Base-by-base conservation (phyloP, 2,113 vertebrate genomes). In the Heterotilapia buettikoferi region DNA sequence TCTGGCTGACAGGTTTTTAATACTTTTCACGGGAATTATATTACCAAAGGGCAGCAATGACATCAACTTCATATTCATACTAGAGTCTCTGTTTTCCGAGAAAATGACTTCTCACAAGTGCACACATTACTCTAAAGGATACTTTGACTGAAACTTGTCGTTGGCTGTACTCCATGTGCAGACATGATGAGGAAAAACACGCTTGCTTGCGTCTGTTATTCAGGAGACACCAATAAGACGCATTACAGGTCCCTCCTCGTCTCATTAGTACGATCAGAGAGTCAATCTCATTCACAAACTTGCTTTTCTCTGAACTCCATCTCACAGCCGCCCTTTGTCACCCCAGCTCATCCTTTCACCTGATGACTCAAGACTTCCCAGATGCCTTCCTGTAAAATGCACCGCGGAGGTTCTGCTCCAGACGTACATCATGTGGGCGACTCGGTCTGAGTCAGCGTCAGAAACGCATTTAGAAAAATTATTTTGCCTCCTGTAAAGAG, bases 331-430 rank as follows among this genome's bases (percentile, higher is more conserved):
- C 2, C n/a, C 79, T 59, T 13, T 29, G 13, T 19, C 45, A 16
- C 16, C 12, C 9, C 29, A 8, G 54, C 82, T 9, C 84, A 18
- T 84, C 78, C 26, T 79, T 90, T 56, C 14, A 53, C 71, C 31
- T 3, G 19, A 84, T 89, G 90, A 92, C 90, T 90, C 84, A 87
- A 87, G 31, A 71, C 14, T 83, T 83, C 84, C 38, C 54, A 68
- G 85, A 19, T 16, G 4, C 50, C 45, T 84, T 82, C 52, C 82
- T 19, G 81, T 84, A 24, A 57, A 82, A 40, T 40, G 61, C 36
- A 47, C 36, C 6, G 7, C 24, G 7, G 50, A 66, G 40, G 79
- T 59, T 61, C 29, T 19, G 50, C 88, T 86, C 29, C 45, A 86
- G 83, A 88, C 53, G 2, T 3, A 6, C 52, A 86, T 9, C 2